Base-by-base conservation (phyloP, 2,888 invertebrate genomes). In the Phragmatobia fuliginosa region DNA sequence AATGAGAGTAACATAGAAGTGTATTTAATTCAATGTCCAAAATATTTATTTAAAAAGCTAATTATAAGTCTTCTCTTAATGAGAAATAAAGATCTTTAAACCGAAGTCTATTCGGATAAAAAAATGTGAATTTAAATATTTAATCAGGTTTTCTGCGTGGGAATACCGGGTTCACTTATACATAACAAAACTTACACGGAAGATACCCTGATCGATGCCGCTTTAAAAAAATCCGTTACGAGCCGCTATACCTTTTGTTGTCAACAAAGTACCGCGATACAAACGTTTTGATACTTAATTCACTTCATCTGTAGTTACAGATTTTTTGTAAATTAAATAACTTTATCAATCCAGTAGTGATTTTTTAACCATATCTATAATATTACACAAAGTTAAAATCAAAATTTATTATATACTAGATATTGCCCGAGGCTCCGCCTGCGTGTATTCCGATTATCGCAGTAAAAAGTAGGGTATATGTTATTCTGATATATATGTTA, bases 211-310 rank as follows among this genome's bases (percentile, higher is more conserved):
- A 91, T 91, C 88, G 89, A 90, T 89, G 83, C 87, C 79, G 78
- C 79, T 79, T 65, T 77, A 73, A 83, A 88, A 94, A 93, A 91
- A 90, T 91, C 94, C 94, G 94, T 94, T 95, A 94, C 89, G 88
- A 85, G 85, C 90, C 91, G 90, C 92, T 92, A 91, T 87, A 73
- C 80, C 91, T 87, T 90, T 94, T 94, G 92, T 94, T 90, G 86
- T 89, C 83, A 84, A 77, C 77, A 70, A 74, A 73, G 77, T 76
- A 87, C 73, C 28, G 41, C 56, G 76, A 49, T 6, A 25, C 7
- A 67, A 3, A 25, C 8, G 56, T 79, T 66, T 91, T 92, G 89
- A 91, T 91, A 88, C 85, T 89, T 86, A 45, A 36, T 45, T 18
- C 8, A 64, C 49, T 60, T 64, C 18, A 59, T 28, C 4, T 11